These are phyloP conservation scores for Alsophila aescularia DNA, from an alignment of 2,888 invertebrate species.

Conservation along the genomic window DNA sequence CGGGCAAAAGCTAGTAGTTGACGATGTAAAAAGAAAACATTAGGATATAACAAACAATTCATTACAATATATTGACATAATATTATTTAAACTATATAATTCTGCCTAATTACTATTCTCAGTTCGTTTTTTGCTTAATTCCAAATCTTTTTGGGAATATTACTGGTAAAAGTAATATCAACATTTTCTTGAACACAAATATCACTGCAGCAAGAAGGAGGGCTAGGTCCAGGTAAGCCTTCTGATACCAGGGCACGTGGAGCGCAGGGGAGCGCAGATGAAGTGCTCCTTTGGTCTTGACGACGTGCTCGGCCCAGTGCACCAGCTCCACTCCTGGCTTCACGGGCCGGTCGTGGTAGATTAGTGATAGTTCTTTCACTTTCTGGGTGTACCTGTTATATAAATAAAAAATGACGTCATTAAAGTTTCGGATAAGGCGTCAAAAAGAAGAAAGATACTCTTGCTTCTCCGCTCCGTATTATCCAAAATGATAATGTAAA, in stretches of 20 bases:
- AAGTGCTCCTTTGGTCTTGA: conserved; percentile 50
- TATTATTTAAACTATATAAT: too few species aligned
- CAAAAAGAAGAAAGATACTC: too few species aligned
- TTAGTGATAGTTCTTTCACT: conserved; percentile 47
- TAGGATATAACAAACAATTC: too few species aligned
- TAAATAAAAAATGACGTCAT: neutral
- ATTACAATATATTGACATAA: too few species aligned
- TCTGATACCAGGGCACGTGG: conserved; percentile 54
- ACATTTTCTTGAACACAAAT: neutral
- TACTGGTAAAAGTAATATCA: conserved; percentile 4
- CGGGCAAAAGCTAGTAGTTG: too few species aligned
- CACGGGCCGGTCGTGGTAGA: conserved; percentile 54
- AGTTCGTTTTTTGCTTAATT: conserved; percentile 18
- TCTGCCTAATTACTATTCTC: neutral
- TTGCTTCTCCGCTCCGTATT: too few species aligned
- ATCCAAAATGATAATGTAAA: too few species aligned
- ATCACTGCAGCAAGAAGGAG: conserved; percentile 11
- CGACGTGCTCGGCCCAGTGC: conserved; percentile 58
- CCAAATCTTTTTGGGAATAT: conserved; percentile 18
- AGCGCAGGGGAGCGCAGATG: conserved; percentile 56
- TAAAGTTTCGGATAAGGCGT: neutral
- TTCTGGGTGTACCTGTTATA: conserved; percentile 22
- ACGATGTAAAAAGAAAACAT: too few species aligned
- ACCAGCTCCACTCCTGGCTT: conserved; percentile 50
- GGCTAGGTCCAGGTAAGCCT: conserved; percentile 50